Conservation (phyloP, 2,113 vertebrate genomes). For the Lonchura striata region DNA sequence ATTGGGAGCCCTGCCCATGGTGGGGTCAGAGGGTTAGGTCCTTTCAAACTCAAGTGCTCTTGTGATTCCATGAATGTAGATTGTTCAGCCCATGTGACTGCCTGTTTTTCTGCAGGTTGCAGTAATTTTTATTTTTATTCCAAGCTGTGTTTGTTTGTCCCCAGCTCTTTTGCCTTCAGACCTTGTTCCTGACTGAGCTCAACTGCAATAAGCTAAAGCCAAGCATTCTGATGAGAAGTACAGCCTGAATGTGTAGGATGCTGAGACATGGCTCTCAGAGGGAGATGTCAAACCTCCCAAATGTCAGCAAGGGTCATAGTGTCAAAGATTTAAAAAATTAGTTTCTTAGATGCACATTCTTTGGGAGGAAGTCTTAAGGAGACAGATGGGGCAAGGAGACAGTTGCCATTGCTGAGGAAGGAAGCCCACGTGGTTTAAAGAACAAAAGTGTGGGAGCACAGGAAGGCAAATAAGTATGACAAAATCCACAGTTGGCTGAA, state of each 20-base stretch:
- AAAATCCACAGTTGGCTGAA: background rate
- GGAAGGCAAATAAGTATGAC: background rate
- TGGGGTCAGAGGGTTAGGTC: no score
- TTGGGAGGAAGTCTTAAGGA: background rate
- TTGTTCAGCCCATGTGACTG: background rate
- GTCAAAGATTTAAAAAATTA: background rate
- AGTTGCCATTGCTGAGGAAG: background rate
- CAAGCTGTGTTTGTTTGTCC: background rate
- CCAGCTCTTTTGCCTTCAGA: background rate
- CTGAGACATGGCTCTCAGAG: background rate
- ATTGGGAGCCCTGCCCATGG: no score
- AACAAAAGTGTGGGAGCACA: background rate
- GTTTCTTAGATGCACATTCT: background rate
- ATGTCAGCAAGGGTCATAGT: conserved; percentile 2
- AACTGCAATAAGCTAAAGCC: background rate
- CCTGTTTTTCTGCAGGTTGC: background rate
- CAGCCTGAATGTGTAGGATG: accelerated
- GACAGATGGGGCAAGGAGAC: background rate
- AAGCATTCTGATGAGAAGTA: background rate
- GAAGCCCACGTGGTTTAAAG: background rate
- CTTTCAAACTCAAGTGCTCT: background rate
- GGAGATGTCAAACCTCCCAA: background rate
- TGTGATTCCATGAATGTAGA: background rate
- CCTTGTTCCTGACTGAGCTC: background rate
- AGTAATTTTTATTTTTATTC: background rate